Evolutionary conservation across 2,888 invertebrate species (phyloP), one percentile per base, ranked within the genome.

Genomic region (Lycophotia porphyrea): DNA sequence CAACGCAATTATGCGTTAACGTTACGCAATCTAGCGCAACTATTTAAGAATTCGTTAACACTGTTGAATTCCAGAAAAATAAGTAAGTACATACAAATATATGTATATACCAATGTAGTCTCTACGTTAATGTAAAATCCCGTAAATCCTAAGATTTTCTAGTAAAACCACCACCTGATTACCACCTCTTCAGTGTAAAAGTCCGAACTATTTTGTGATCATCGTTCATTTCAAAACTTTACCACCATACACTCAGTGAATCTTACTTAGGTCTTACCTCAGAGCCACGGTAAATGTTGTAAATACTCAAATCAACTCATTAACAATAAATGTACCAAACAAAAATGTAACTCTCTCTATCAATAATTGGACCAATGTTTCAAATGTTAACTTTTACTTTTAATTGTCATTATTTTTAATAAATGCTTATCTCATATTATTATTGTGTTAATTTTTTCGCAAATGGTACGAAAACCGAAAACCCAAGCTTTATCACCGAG

Each of bases 1-100:
- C 68, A 74, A 74, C 11, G 13, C 36, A 39, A 49, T 74, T 34
- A 44, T 42, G 63, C 39, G 65, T 76, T 34, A 73, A 31, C 31
- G 36, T 71, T 31, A 27, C 18, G 36, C 11, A 61, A 36, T 61
- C 34, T 34, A 66, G 5, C 34, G 15, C 8, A 8, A 31, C 42
- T 65, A 31, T 60, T 60, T n/a, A 42, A 15, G n/a, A 24, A 31
- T 31, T 24, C 1, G 27, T 21, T 34, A 27, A 24, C 31, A 55
- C 15, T 60, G 24, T 55, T 55, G 39, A 24, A 55, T 39, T 36
- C 11, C 24, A 15, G 24, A 69, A 60, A 13, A 65, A n/a, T 27
- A 15, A 15, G 27, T 27, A 55, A 8, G 0, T 24, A 24, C 13
- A 27, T 58, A 31, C n/a, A 52, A 27, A 18, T 55, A 15, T 27